phyloP scores from a whole-genome alignment of 2,797 vertebrate genomes.

The Chloroceryle inda region DNA sequence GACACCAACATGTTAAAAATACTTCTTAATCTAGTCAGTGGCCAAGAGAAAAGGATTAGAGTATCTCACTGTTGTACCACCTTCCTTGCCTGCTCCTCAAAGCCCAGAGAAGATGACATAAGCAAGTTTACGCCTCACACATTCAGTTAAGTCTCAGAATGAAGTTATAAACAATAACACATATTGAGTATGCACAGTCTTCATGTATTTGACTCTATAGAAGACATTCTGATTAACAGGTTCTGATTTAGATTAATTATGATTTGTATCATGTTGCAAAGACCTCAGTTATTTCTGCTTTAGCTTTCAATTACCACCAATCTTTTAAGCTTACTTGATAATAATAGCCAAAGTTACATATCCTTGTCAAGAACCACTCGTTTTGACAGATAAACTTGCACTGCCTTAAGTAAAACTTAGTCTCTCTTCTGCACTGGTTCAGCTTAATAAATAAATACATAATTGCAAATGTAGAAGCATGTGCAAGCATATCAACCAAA shows the following conservation, averaged over 20 bases:
- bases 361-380: background rate
- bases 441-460: background rate
- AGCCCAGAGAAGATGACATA: background rate
- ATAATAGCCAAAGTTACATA: background rate
- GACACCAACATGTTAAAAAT: background rate
- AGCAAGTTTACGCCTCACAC: background rate
- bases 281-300: background rate
- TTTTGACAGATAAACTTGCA: background rate
- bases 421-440: background rate
- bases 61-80: background rate
- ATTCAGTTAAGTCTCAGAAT: background rate
- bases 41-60: background rate
- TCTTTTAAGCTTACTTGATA: background rate
- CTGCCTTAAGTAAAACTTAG: background rate
- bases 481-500: background rate
- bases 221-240: background rate
- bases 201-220: background rate
- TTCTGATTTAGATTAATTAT: background rate
- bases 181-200: background rate
- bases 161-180: background rate
- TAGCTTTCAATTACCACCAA: background rate
- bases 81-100: background rate
- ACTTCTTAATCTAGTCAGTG: background rate
- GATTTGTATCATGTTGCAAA: background rate
- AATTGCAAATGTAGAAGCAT: background rate